Evolutionary conservation across 2,797 vertebrate species (phyloP), one percentile per base, ranked within the genome.

Genomic region (Pampus argenteus): DNA sequence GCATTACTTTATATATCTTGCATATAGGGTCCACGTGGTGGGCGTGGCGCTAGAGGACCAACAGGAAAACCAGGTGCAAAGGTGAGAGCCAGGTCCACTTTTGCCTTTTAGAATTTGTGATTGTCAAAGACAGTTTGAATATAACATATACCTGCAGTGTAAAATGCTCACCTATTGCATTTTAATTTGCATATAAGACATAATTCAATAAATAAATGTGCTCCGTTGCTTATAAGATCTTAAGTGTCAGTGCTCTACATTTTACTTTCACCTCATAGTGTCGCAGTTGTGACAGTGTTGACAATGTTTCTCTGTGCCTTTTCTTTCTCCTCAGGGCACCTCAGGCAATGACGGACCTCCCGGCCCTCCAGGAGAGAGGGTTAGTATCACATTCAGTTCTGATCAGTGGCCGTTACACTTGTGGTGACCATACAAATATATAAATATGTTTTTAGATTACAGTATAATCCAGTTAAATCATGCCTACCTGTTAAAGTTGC

Each of bases 31-130:
- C 96, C 98, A 61, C 96, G 98, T 76, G 98, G 98, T n/a, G 98
- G 96, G 11, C 96, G 98, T 68, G 98, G 98, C 49, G 96, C 97
- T 5, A 95, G 97, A 91, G 98, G 98, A 81, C 97, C 98, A 54
- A 99, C 98, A 0, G 98, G 98, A 81, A 99, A 99, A 90, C 98
- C 98, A 47, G 98, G 98, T 52, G 93, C 96, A 65, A 99, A 99
- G 96, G 98, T 99, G 56, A 86, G 71, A 57, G 13, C 1, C 6
- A 20, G 25, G 3, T 11, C 29, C 17, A n/a, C 58, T 60, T 70
- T 50, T 44, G 14, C 48, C 9, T 48, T 22, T 0, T 28, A 11
- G 11, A 15, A 13, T 4, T 3, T 31, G 34, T 42, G 28, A 58
- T 20, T 10, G 3, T 47, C 20, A 59, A 14, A 56, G 14, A 4